Evolutionary conservation across 1,140 invertebrate species (phyloP), one percentile per base, ranked within the genome.

Genomic region (Cyphomyrmex costatus): DNA sequence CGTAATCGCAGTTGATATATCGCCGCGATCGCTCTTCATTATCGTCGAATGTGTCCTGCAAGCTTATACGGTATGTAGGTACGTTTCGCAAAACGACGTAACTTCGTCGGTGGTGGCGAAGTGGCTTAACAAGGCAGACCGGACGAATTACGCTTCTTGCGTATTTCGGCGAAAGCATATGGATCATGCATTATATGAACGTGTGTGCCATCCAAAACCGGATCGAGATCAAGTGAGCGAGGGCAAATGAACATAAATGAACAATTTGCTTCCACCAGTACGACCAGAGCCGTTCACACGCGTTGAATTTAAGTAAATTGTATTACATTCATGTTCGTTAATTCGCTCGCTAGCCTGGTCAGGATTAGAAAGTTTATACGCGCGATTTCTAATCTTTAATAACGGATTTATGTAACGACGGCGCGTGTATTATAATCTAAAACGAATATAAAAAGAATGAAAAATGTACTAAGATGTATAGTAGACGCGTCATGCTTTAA

Each of bases 1-100:
- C 33, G 87, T 88, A 88, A 89, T 89, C 85, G 87, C 74, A 60
- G 87, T 89, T 89, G 88, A 89, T 89, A 79, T 30, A 89, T 89
- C 82, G 30, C 87, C 30, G 12, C 82, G 74, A 89, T 79, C 88
- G 88, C 74, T 89, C 82, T 88, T 89, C 82, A 89, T 89, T 89
- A 89, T 79, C 73, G 51, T 51, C 60, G 80, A 89, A 85, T 88
- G 87, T 88, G 80, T 88, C 87, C 65, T 66, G 82, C 19, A 85
- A 86, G 87, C 85, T 89, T 68, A 73, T 79, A 89, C 46, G 66
- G 71, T 74, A 83, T 33, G 68, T 83, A 83, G 66, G 60, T 83
- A 83, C 68, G 56, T 74, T 66, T 73, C 42, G 27, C 79, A 80
- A 60, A 83, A 83, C 79, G 65, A 61, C 53, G 79, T 74, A 83